Evolutionary conservation across 2,113 vertebrate genomes (phyloP).

Genomic region (Hippocampus comes): DNA sequence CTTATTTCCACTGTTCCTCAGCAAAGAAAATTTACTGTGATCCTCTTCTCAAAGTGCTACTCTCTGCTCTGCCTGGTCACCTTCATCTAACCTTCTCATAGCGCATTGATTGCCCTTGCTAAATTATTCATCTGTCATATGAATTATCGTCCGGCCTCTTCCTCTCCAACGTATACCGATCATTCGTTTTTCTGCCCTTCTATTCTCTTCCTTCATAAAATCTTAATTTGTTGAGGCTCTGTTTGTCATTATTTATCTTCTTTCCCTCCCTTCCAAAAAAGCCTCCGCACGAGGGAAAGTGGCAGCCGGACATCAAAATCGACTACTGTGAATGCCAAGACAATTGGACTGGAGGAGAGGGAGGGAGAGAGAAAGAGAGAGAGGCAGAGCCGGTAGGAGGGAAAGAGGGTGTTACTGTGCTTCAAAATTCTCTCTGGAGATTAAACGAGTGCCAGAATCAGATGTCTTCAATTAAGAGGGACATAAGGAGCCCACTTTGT

Average conservation of each 20-base stretch:
- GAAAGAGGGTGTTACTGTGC: conserved; percentile 7
- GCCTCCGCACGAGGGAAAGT: conserved; percentile 25
- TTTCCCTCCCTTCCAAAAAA: conserved; percentile 19
- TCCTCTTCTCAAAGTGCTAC: conserved; percentile 5
- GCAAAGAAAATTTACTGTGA: conserved; percentile 47
- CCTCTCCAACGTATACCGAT: conserved; percentile 8
- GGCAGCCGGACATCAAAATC: conserved; percentile 19
- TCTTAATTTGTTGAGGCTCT: conserved; percentile 49
- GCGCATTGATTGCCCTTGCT: conserved; percentile 31
- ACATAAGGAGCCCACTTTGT: conserved; percentile 25
- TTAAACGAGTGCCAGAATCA: conserved; percentile 44
- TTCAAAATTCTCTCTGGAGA: conserved; percentile 33
- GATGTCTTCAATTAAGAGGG: conserved; percentile 30
- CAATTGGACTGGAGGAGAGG: not conserved
- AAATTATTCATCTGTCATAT: conserved; percentile 49
- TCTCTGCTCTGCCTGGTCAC: not conserved
- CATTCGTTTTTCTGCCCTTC: conserved; percentile 30
- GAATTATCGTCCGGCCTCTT: conserved; percentile 17
- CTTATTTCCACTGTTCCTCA: conserved; percentile 15
- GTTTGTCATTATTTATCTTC: conserved; percentile 58
- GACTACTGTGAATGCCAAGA: not conserved
- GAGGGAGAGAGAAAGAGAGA: not conserved
- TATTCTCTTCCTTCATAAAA: conserved; percentile 39
- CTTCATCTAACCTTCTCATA: conserved; percentile 10
- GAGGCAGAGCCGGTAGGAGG: not conserved